Conservation (phyloP, 2,888 invertebrate genomes). For the Linyphia triangularis region DNA sequence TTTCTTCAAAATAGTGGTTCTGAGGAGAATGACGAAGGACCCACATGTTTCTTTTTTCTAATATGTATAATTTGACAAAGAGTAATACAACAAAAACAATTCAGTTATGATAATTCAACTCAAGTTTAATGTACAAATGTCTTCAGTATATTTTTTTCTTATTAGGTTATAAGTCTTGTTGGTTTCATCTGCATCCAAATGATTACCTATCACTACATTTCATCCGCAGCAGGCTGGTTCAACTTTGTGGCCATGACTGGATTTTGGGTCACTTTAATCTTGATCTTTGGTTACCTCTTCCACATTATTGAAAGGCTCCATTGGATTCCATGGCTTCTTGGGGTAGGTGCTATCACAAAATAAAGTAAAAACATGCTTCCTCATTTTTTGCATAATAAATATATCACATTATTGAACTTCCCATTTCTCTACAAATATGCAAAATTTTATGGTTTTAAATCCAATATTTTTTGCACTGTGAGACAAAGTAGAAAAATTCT, state of each 20-base stretch:
- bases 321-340: slow-evolving; percentile 91
- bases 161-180: slow-evolving; percentile 80
- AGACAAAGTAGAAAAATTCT: too few species aligned
- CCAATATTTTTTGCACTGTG: too few species aligned
- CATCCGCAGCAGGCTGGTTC: slow-evolving; percentile 86
- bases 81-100: too few species aligned
- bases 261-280: slow-evolving; percentile 90
- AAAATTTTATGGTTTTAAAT: too few species aligned
- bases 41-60: too few species aligned
- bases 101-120: not conserved
- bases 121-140: not conserved
- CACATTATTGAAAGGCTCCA: slow-evolving; percentile 91
- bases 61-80: too few species aligned
- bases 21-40: too few species aligned
- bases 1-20: too few species aligned
- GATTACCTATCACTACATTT: slow-evolving; percentile 81
- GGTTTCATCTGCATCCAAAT: slow-evolving; percentile 89
- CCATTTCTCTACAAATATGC: too few species aligned
- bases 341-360: slow-evolving; percentile 82
- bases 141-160: not conserved
- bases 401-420: too few species aligned
- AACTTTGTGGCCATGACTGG: slow-evolving; percentile 89
- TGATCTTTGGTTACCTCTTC: slow-evolving; percentile 89
- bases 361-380: not conserved
- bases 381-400: too few species aligned